phyloP scores from a whole-genome alignment of 2,888 invertebrate genomes.

The Vandiemenella viatica region DNA sequence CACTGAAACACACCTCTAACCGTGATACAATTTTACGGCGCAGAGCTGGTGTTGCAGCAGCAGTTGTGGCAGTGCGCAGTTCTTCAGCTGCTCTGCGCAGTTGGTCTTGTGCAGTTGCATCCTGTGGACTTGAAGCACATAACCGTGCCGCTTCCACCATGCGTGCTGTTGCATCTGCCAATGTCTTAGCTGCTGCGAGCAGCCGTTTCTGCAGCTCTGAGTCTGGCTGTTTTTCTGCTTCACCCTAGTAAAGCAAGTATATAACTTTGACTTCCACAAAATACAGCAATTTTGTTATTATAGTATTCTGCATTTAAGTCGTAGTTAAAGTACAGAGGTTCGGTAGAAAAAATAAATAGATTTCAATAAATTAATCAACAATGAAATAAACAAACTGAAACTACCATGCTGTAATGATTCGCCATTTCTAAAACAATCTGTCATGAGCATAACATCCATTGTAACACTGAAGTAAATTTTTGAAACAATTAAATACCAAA shows the following conservation, averaged over 20 bases:
- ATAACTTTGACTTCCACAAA: not conserved
- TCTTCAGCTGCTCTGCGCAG: conserved; percentile 83
- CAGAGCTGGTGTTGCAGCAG: conserved; percentile 65
- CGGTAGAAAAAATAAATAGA: not conserved
- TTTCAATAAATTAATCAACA: not conserved
- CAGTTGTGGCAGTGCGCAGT: conserved; percentile 75
- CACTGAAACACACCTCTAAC: conserved; percentile 33
- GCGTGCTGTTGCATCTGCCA: conserved; percentile 91
- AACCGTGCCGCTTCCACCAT: conserved; percentile 94
- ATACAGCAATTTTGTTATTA: no score
- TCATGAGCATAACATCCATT: no score
- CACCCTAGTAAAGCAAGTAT: conserved; percentile 32
- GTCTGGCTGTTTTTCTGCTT: conserved; percentile 77
- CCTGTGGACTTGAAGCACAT: conserved; percentile 74
- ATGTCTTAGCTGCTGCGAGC: conserved; percentile 82
- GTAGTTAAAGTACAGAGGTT: not conserved
- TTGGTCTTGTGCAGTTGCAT: conserved; percentile 66
- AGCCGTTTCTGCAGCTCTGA: conserved; percentile 79
- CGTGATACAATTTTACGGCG: conserved; percentile 56
- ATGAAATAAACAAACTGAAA: not conserved
- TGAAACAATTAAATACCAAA: no score
- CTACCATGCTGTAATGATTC: no score
- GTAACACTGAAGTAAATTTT: no score
- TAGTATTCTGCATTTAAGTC: not conserved
- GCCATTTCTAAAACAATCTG: no score